Percentiles rank a stretch among this genome's conserved stretches.
phyloP scores from a whole-genome alignment of 2,888 invertebrate species.

The Drosophila glabriapex region DNA sequence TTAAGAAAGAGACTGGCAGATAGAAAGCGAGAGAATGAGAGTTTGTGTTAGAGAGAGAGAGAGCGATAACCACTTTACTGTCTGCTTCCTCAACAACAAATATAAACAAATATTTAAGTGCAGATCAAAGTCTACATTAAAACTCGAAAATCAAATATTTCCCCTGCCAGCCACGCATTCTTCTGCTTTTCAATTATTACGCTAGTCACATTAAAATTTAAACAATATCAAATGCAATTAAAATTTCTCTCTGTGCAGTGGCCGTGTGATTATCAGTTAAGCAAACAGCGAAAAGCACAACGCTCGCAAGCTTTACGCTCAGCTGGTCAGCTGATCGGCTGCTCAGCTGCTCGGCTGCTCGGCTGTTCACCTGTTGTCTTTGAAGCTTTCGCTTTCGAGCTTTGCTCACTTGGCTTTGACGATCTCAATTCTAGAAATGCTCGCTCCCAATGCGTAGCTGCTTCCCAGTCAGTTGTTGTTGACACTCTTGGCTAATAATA shows the following conservation, averaged over 20 bases:
- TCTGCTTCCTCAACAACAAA: not conserved
- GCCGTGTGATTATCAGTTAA: constrained; percentile 37
- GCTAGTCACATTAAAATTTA: not conserved
- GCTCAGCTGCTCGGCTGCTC: not conserved
- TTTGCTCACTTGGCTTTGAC: constrained; percentile 41
- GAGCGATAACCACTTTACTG: not conserved
- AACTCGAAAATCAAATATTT: not conserved
- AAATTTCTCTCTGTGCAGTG: constrained; percentile 2
- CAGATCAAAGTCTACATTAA: not conserved
- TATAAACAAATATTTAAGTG: not conserved
- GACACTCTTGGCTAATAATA: constrained; percentile 72
- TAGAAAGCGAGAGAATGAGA: not conserved
- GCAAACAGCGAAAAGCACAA: constrained; percentile 18
- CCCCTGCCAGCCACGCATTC: too few species aligned
- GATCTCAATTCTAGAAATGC: constrained; percentile 67
- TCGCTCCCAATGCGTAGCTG: constrained; percentile 59
- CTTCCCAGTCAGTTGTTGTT: constrained; percentile 54
- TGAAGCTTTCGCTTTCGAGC: constrained; percentile 43
- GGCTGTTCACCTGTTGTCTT: constrained; percentile 33
- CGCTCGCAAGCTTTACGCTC: constrained; percentile 11
- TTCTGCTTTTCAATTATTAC: not conserved
- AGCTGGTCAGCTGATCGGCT: constrained; percentile 1
- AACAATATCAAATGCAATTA: not conserved
- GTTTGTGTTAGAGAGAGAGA: too few species aligned
- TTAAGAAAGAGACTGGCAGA: not conserved